phyloP scores from a whole-genome alignment of 2,888 invertebrate species.

The Synergus itoensis region DNA sequence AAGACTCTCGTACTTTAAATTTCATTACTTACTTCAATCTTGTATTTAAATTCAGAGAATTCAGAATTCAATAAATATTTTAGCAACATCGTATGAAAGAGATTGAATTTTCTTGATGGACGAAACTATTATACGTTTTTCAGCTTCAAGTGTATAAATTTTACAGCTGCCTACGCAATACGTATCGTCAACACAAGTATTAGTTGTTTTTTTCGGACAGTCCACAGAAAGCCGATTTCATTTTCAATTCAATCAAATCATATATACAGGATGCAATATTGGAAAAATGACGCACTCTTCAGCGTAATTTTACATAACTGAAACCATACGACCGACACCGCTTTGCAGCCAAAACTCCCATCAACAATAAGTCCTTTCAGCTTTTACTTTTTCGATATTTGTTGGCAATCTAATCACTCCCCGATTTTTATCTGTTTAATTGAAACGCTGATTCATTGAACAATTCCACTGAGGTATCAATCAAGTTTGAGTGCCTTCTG shows the following conservation, averaged over 20 bases:
- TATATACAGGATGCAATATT: constrained; percentile 18
- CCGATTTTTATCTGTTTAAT: neutral
- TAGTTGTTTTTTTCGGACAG: neutral
- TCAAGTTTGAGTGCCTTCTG: too few relatives aligned
- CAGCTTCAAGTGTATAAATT: neutral
- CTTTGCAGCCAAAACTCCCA: neutral
- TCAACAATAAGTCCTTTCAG: neutral
- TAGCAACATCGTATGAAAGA: neutral
- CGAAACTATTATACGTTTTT: too few relatives aligned
- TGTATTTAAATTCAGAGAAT: too few relatives aligned
- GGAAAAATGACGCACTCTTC: constrained; percentile 15
- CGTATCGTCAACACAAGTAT: neutral
- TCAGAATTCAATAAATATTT: neutral
- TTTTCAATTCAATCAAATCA: constrained; percentile 13
- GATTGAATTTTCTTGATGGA: neutral
- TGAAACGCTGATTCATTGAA: too few relatives aligned
- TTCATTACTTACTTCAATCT: neutral
- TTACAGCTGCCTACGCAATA: neutral
- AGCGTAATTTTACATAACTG: constrained; percentile 14
- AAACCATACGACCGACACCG: constrained; percentile 14
- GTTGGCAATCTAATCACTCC: neutral
- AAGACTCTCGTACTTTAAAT: neutral
- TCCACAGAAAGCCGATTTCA: neutral
- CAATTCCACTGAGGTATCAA: too few relatives aligned
- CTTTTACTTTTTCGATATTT: constrained; percentile 19